These are phyloP conservation scores for Pedionomus torquatus DNA, from an alignment of 2,113 vertebrate genomes.

Conservation along the genomic window DNA sequence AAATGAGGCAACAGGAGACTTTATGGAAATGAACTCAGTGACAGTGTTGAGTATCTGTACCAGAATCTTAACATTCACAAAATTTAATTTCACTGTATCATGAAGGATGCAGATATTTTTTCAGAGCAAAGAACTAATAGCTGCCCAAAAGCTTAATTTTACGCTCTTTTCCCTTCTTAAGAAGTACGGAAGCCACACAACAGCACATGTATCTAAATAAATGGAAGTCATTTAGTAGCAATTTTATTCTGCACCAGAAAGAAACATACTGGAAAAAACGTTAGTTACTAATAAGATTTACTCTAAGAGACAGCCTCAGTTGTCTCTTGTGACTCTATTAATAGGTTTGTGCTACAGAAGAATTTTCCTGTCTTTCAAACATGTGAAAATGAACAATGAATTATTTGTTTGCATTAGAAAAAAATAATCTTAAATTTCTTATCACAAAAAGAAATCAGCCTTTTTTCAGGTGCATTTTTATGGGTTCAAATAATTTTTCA, in stretches of 20 bases:
- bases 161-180: not conserved
- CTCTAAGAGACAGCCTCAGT: not conserved
- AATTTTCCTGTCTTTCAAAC: not conserved
- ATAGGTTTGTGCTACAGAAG: not conserved
- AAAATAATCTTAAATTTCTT: not conserved
- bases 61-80: not conserved
- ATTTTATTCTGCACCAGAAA: not conserved
- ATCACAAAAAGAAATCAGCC: not conserved
- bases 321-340: conserved; percentile 17
- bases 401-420: not conserved
- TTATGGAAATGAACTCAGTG: conserved; percentile 50
- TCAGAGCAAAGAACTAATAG: not conserved
- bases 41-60: not conserved
- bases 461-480: not conserved
- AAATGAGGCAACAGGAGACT: conserved; percentile 68
- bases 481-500: not conserved
- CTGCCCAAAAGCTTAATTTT: conserved; percentile 2
- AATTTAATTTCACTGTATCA: not conserved
- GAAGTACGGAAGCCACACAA: not conserved
- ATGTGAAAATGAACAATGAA: not conserved
- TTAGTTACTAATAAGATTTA: conserved; percentile 37
- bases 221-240: not conserved
- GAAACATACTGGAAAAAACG: not conserved
- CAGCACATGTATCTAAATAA: not conserved
- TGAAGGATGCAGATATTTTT: not conserved